Conservation (phyloP, 2,113 vertebrate genomes). For the Paracanthobrama guichenoti region DNA sequence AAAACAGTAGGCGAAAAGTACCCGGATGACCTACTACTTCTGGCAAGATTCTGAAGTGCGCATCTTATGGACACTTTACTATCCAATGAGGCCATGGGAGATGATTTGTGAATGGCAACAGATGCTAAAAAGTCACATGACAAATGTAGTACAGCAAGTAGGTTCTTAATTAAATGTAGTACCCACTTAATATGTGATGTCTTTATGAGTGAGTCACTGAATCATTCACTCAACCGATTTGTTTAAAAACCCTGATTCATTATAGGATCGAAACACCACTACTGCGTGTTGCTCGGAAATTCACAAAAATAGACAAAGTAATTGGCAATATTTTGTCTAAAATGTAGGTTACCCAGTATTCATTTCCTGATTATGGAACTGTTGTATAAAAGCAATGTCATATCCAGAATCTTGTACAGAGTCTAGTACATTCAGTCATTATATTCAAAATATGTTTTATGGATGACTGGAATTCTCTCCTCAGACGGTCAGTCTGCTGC, state of each 20-base stretch:
- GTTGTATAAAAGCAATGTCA: neutral
- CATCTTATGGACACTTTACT: neutral
- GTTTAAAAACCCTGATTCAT: neutral
- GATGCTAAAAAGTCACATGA: too few relatives aligned
- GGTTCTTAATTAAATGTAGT: neutral
- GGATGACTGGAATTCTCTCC: neutral
- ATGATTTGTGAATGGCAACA: too few relatives aligned
- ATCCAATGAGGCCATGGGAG: neutral
- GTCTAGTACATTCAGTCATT: neutral
- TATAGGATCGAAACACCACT: neutral
- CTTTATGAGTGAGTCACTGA: neutral
- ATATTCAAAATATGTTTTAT: neutral
- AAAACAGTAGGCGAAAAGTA: neutral
- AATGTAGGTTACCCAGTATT: neutral
- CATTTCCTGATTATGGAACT: neutral
- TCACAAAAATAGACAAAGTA: neutral
- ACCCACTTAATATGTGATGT: neutral
- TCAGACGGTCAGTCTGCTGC: slow-evolving; percentile 11
- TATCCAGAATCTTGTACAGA: neutral
- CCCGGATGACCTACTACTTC: neutral
- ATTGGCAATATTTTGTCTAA: neutral
- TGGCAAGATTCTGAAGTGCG: neutral
- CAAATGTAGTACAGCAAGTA: neutral
- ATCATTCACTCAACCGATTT: neutral
- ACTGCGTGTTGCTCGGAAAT: neutral